Base-by-base conservation (phyloP, 2,888 invertebrate species). In the Agrenia bidenticulata region DNA sequence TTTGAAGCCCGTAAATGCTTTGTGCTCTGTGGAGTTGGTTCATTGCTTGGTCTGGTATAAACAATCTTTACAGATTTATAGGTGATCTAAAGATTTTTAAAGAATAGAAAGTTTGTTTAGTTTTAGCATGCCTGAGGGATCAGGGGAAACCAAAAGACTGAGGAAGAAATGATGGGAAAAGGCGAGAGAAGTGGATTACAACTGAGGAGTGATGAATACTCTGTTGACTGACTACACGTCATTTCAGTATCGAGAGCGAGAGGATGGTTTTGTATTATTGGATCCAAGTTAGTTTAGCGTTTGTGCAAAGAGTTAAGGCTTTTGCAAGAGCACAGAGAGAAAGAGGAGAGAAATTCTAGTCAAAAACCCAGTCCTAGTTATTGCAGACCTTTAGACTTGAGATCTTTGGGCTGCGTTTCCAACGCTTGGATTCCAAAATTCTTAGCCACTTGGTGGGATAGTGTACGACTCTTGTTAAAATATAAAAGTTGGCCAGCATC, bases 161-260 rank as follows among this genome's bases (percentile, higher is more conserved):
- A 45, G n/a, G 5, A 19, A 4, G n/a, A n/a, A 45, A 45, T 19
- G 45, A 51, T 21, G 21, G 51, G 51, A 24, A 51, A 51, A 51
- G 51, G 51, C 51, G 51, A 51, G 24, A 51, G 24, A 24, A 51
- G 51, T 23, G 51, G 23, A 51, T 15, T 51, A 15, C 51, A 23
- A 19, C 24, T 15, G 51, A 41, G 41, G 19, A 41, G 32, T 57
- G 57, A 57, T 57, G 57, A 57, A 41, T 41, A 7, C 39, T 13
- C 13, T 57, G 57, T 41, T 57, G 57, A 57, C 57, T 57, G 57
- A 57, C 57, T 57, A 41, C 27, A 41, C 57, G 57, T 55, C 55
- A 55, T 57, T 57, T 57, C 21, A 57, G 57, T 57, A 57, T 57
- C 42, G 57, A 57, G 42, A 23, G 21, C 5, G 42, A 41, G 26